Conservation (phyloP, 2,888 invertebrate genomes). For the Phengaris arion region DNA sequence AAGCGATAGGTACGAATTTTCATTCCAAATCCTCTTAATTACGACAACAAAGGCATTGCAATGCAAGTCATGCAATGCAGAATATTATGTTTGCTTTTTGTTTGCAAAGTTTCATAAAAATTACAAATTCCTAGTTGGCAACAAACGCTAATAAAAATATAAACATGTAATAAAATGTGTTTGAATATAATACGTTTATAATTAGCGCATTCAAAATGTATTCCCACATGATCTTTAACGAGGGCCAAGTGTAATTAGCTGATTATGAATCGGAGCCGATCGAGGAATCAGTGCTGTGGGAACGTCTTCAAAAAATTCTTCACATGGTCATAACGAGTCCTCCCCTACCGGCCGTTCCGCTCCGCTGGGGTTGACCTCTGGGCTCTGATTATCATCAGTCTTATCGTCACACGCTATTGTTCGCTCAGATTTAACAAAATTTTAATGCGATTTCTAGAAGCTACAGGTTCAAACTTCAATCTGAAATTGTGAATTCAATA, state of each 20-base stretch:
- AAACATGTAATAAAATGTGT: conserved; percentile 30
- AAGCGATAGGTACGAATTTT: too few relatives aligned
- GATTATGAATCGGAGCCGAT: conserved; percentile 74
- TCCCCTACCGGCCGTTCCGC: conserved; percentile 74
- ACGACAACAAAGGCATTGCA: not conserved
- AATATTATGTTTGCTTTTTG: not conserved
- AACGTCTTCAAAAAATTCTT: conserved; percentile 75
- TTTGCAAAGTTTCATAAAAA: not conserved
- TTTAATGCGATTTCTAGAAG: not conserved
- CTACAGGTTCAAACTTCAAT: not conserved
- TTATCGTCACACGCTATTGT: conserved; percentile 72
- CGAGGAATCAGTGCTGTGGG: conserved; percentile 75
- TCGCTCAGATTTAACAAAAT: conserved; percentile 57
- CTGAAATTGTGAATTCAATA: not conserved
- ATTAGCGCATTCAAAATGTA: conserved; percentile 31
- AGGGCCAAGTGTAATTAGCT: conserved; percentile 61
- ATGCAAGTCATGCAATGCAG: not conserved
- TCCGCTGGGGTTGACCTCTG: conserved; percentile 67
- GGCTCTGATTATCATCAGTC: conserved; percentile 75
- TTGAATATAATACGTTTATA: conserved; percentile 30
- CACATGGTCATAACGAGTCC: conserved; percentile 69
- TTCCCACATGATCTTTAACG: conserved; percentile 38
- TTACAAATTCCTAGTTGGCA: not conserved
- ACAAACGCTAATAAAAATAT: conserved; percentile 17
- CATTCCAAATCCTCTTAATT: not conserved